Evolutionary conservation across 2,113 vertebrate genomes (phyloP).

Genomic region (Peromyscus polionotus): DNA sequence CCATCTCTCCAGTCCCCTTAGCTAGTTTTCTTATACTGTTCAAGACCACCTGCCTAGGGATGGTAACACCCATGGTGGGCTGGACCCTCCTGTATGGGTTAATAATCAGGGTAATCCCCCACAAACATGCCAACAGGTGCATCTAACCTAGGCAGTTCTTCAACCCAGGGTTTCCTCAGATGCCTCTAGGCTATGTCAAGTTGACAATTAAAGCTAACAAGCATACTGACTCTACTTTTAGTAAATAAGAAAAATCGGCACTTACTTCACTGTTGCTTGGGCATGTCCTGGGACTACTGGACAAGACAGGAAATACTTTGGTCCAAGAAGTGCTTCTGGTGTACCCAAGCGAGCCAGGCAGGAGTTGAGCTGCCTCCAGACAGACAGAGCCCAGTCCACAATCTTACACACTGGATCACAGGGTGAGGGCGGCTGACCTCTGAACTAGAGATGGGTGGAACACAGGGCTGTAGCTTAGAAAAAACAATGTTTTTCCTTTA

Average conservation of each 20-base stretch:
- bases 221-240: background rate
- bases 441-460: constrained; percentile 86
- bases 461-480: constrained; percentile 15
- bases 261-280: constrained; percentile 93
- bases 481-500: background rate
- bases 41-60: background rate
- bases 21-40: background rate
- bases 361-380: constrained; percentile 96
- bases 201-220: background rate
- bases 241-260: constrained; percentile 63
- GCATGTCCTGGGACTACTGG: constrained; percentile 91
- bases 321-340: constrained; percentile 94
- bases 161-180: background rate
- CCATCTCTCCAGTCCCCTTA: background rate
- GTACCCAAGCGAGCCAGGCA: constrained; percentile 95
- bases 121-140: background rate
- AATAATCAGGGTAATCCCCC: background rate
- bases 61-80: background rate
- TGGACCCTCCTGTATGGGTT: background rate
- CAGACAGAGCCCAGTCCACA: constrained; percentile 92
- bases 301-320: constrained; percentile 95
- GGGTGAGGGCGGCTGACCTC: constrained; percentile 88
- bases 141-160: background rate
- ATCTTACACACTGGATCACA: constrained; percentile 89
- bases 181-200: background rate